Conservation (phyloP, 1,140 invertebrate species). For the Antheraea mylitta region DNA sequence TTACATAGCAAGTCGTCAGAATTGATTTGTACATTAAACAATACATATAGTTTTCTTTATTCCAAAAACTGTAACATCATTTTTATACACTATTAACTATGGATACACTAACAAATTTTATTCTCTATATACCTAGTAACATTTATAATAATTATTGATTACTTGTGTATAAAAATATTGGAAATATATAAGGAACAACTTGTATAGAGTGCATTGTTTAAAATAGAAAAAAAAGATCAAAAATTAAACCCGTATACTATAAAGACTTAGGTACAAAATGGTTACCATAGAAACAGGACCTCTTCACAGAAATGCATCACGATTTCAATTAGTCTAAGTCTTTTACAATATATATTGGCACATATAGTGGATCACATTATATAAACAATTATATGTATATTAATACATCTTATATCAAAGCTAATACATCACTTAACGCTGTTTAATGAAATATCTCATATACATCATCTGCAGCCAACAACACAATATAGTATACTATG, state of each 20-base stretch:
- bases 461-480: slow-evolving; percentile 14
- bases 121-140: no score
- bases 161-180: no score
- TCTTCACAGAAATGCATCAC: neutral
- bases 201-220: no score
- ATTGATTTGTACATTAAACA: neutral
- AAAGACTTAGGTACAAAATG: no score
- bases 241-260: no score
- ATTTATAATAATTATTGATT: no score
- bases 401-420: neutral
- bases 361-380: slow-evolving; percentile 2
- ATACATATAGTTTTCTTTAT: neutral
- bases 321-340: neutral
- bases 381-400: neutral
- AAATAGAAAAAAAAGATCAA: no score
- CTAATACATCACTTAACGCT: neutral
- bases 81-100: no score
- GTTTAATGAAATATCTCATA: neutral
- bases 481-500: slow-evolving; percentile 33
- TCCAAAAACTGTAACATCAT: no score
- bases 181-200: no score
- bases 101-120: no score
- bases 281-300: neutral
- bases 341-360: slow-evolving; percentile 1
- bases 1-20: neutral